phyloP scores from a whole-genome alignment of 2,113 vertebrate species.

The Eira barbara region DNA sequence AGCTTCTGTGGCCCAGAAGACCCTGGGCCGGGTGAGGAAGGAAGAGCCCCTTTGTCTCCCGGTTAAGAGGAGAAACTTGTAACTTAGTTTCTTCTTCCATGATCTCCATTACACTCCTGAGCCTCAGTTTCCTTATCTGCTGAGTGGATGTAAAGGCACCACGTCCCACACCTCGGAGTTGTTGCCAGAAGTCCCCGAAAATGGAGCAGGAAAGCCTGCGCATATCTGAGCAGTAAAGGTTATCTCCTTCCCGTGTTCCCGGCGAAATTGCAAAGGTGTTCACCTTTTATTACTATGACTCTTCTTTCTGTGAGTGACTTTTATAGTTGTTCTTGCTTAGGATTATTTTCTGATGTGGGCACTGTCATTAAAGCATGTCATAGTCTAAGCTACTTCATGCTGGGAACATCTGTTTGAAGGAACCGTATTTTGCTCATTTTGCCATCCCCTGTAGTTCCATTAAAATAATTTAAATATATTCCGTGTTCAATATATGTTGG shows the following conservation, averaged over 20 bases:
- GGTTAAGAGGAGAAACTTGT: not conserved
- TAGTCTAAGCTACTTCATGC: not conserved
- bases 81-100: not conserved
- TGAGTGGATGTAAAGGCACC: not conserved
- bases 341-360: not conserved
- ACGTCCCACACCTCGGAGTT: rapidly evolving
- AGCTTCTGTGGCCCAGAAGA: not conserved
- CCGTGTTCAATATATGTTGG: not conserved
- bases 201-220: rapidly evolving
- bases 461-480: not conserved
- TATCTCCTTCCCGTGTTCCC: not conserved
- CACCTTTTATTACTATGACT: not conserved
- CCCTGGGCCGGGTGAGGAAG: not conserved
- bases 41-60: not conserved
- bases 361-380: not conserved
- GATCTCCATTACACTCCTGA: not conserved
- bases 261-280: not conserved
- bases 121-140: not conserved
- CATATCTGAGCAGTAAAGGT: no score
- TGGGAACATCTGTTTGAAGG: not conserved
- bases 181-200: no score
- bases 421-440: not conserved
- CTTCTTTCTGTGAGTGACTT: not conserved
- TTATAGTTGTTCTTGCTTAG: not conserved
- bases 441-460: not conserved